Base-by-base conservation (phyloP, 1,140 invertebrate species). In the Danaus melanippus region DNA sequence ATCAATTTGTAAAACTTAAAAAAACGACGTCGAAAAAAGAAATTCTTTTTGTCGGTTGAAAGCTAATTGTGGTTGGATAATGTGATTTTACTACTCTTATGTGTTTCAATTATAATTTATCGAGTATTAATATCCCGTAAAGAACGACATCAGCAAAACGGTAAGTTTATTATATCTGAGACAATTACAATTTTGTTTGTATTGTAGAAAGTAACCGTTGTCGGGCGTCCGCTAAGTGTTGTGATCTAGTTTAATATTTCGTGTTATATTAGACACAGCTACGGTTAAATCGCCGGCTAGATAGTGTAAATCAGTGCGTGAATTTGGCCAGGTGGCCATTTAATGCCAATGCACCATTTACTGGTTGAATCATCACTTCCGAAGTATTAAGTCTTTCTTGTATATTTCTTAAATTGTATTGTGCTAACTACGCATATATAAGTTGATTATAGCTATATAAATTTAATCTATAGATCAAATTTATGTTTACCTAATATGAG, bases 1-100 rank as follows among this genome's bases (percentile, higher is more conserved):
- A 69, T 66, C 77, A 80, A 76, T 77, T 77, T 53, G 70, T 73
- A 80, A 83, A 81, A 68, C 81, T 63, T 77, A 85, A 85, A 85
- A 81, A 85, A 85, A 83, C 82, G 79, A 79, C 78, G 69, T 75
- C 74, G 75, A 64, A 79, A 62, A 76, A 71, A 76, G 67, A 76
- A 79, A 61, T 67, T 60, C 69, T 71, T 68, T 74, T 80, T 80
- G 73, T 84, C 75, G 71, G 74, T 76, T 79, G 59, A 64, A 71
- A 74, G 66, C 74, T 71, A 75, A 60, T 72, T 70, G 58, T 71
- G 62, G 57, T 59, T 70, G 69, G 69, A 76, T 79, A 71, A 81
- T 84, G 76, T 79, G 71, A 79, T 57, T 67, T 58, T 49, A 49
- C 49, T 45, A 45, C 46, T 42, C 52, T 75, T 58, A 63, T 64